Base-by-base conservation (phyloP, 2,888 invertebrate species). In the Ptychoptera albimana region DNA sequence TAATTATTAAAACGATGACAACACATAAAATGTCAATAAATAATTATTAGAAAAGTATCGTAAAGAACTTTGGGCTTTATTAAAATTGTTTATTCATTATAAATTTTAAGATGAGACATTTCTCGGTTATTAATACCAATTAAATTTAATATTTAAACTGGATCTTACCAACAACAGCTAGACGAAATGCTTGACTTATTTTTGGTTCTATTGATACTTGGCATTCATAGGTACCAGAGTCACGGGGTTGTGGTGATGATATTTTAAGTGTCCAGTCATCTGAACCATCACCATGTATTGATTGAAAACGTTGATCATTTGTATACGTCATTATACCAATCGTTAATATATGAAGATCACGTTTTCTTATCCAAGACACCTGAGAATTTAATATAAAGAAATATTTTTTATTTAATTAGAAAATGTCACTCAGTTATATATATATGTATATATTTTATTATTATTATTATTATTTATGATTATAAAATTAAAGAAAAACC, bases 281-380 rank as follows among this genome's bases (percentile, higher is more conserved):
- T 39, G 76, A 76, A 48, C 79, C 79, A 57, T 79, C 79, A 39
- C 75, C 72, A 62, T 81, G 80, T 35, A 79, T 65, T 39, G 78
- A 75, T 59, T 79, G 75, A 57, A 79, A 81, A 49, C 80, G 70
- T 59, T 79, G 79, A 62, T 80, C 80, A 57, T 78, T 79, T 32
- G 80, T 81, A 58, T 80, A 81, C 41, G 80, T 79, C 62, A 79
- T 67, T 51, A 79, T 75, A 44, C 79, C 79, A 16, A 79, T 79
- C 12, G 80, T 81, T 40, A 80, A 66, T 52, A 80, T 77, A 69
- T 86, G 86, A 36, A 86, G 70, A 60, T 87, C 86, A 11, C 85
- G 72, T 57, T 86, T 83, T 9, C 87, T 71, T 53, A 86, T 86
- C 86, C 86, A 86, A 10, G 86, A 86, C 11, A 87, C 84, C 84